Conservation (phyloP, 2,797 vertebrate species). For the Darevskia nairensis region DNA sequence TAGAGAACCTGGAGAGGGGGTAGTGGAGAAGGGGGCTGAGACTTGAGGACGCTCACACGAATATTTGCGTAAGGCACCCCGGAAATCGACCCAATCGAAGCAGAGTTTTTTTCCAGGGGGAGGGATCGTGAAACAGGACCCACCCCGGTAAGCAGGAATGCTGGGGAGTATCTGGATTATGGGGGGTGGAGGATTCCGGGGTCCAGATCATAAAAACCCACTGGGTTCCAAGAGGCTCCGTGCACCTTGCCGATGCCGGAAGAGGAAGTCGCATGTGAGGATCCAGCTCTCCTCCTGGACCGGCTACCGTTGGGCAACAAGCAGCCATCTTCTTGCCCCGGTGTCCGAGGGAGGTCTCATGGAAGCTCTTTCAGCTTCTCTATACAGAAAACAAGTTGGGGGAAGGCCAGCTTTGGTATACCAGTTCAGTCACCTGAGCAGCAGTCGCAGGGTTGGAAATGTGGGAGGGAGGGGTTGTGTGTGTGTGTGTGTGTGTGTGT, state of each 20-base stretch:
- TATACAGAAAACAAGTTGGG: neutral
- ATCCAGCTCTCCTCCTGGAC: neutral
- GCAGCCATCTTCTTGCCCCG: accelerated
- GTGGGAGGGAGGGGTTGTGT: neutral
- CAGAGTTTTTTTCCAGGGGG: neutral
- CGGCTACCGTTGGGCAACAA: neutral
- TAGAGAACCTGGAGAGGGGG: too few relatives aligned
- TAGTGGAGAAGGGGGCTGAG: too few relatives aligned
- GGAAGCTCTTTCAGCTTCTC: neutral
- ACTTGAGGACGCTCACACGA: too few relatives aligned
- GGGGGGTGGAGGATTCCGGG: neutral
- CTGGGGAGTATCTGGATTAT: too few relatives aligned
- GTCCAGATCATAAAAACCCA: too few relatives aligned
- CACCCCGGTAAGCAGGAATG: accelerated
- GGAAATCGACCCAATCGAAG: neutral
- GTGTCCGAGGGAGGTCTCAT: neutral
- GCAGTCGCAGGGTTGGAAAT: neutral
- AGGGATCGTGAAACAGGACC: too few relatives aligned
- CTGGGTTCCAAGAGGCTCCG: neutral
- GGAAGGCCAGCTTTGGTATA: neutral
- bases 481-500: too few relatives aligned
- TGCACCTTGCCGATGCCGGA: too few relatives aligned
- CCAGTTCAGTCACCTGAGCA: neutral
- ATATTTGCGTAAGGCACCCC: neutral
- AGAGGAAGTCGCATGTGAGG: accelerated